A percentile compares a stretch with the other conserved stretches of the same genome.
phyloP scores from a whole-genome alignment of 2,797 vertebrate genomes.

The Bradypodion pumilum region DNA sequence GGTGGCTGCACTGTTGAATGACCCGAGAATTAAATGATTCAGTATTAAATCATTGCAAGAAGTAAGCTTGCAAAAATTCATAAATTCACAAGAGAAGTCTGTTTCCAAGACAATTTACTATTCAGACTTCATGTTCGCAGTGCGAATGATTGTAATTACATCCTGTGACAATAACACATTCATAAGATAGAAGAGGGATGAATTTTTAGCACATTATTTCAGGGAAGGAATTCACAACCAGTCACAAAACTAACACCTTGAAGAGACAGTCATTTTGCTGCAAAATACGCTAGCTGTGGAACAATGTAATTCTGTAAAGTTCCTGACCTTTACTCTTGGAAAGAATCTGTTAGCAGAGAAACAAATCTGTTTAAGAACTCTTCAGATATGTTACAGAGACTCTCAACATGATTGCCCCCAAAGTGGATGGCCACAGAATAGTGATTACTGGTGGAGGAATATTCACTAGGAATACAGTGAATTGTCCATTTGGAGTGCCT shows the following conservation, averaged over 20 bases:
- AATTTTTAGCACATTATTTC: conserved; percentile 65
- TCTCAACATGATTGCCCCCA: conserved; percentile 7
- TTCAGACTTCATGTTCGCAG: conserved; percentile 57
- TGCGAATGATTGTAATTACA: conserved; percentile 72
- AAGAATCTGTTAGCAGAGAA: conserved; percentile 39
- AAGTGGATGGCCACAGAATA: neutral
- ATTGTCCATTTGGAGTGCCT: neutral
- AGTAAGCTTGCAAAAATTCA: conserved; percentile 64
- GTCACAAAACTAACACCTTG: conserved; percentile 39
- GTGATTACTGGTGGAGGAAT: neutral
- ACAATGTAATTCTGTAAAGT: conserved; percentile 48
- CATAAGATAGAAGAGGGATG: conserved; percentile 64
- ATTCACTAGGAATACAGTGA: conserved; percentile 29
- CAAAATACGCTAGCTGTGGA: neutral
- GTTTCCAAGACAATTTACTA: conserved; percentile 66
- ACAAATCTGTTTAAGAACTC: conserved; percentile 44
- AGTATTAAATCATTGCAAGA: conserved; percentile 67
- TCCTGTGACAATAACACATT: conserved; percentile 68
- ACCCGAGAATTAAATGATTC: conserved; percentile 50
- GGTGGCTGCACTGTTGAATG: conserved; percentile 48
- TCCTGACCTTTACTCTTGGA: conserved; percentile 38
- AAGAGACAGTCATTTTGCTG: conserved; percentile 49
- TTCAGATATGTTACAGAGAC: conserved; percentile 26
- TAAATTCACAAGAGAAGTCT: conserved; percentile 60
- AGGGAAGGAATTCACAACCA: conserved; percentile 59